Conservation (phyloP, 2,888 invertebrate species). For the Hybos culiciformis region DNA sequence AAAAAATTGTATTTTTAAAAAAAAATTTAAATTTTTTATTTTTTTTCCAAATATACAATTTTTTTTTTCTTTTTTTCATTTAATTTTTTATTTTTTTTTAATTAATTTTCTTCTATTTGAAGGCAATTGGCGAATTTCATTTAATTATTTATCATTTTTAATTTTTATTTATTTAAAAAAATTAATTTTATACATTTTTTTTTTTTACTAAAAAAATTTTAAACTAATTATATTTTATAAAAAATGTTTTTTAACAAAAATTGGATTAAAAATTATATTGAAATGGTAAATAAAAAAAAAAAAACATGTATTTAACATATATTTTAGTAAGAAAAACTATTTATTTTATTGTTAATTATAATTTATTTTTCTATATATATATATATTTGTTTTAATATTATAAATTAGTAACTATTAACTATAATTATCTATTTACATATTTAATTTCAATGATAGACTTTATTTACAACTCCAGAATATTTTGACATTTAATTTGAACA, state of each 20-base stretch:
- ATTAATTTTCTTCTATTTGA: conserved; percentile 32
- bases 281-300: background rate
- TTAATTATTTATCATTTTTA: background rate
- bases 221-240: background rate
- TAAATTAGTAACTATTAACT: too few species aligned
- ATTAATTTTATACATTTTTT: background rate
- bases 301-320: too few species aligned
- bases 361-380: background rate
- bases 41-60: background rate
- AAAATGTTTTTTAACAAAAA: background rate
- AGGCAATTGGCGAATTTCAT: conserved; percentile 35
- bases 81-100: background rate
- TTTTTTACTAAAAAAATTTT: background rate
- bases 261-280: background rate
- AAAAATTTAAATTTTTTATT: too few species aligned
- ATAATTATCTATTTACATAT: too few species aligned
- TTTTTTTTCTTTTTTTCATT: background rate
- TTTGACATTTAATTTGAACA: too few species aligned
- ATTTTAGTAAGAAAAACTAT: too few species aligned
- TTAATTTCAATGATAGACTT: too few species aligned
- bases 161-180: background rate
- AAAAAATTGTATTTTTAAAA: too few species aligned
- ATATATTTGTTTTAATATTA: background rate
- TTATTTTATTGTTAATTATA: background rate
- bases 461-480: too few species aligned